Conservation (phyloP, 1,140 invertebrate genomes). For the Alviniconcha marisindica region DNA sequence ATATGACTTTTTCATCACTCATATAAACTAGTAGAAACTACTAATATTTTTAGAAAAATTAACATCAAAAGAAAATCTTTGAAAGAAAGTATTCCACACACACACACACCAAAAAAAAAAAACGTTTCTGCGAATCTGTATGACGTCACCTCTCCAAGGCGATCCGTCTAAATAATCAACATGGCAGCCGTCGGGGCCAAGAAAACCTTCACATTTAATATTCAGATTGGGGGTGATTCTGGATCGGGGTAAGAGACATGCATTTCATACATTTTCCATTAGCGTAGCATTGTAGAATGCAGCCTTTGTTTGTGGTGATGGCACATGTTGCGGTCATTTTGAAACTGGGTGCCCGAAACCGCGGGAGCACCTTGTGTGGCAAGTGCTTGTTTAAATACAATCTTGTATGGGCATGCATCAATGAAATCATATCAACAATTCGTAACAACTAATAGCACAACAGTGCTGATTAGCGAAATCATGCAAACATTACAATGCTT, state of each 20-base stretch:
- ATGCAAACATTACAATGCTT: too few species aligned
- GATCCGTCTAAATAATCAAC: slow-evolving; percentile 38
- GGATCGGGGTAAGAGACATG: slow-evolving; percentile 7
- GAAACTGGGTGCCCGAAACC: neutral
- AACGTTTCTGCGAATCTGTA: slow-evolving; percentile 22
- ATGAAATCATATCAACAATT: too few species aligned
- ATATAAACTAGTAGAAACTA: slow-evolving; percentile 6
- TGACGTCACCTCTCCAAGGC: slow-evolving; percentile 43
- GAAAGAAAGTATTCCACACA: neutral
- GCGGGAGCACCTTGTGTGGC: slow-evolving; percentile 4
- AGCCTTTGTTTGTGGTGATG: neutral
- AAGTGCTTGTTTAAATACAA: slow-evolving; percentile 19
- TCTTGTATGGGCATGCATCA: slow-evolving; percentile 4
- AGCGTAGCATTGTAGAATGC: neutral
- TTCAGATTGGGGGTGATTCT: slow-evolving; percentile 26
- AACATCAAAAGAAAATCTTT: neutral
- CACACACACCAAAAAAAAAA: too few species aligned
- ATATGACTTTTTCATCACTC: neutral
- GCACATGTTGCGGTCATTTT: neutral
- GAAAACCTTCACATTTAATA: slow-evolving; percentile 34
- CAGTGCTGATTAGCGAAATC: too few species aligned
- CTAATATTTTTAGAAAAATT: neutral
- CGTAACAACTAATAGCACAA: too few species aligned
- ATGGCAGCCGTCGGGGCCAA: slow-evolving; percentile 21
- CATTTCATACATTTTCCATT: neutral